Percentiles rank a stretch among this genome's conserved stretches.
These are phyloP conservation scores for Rhagonycha fulva DNA, from an alignment of 2,888 invertebrate species.

Conservation along the genomic window DNA sequence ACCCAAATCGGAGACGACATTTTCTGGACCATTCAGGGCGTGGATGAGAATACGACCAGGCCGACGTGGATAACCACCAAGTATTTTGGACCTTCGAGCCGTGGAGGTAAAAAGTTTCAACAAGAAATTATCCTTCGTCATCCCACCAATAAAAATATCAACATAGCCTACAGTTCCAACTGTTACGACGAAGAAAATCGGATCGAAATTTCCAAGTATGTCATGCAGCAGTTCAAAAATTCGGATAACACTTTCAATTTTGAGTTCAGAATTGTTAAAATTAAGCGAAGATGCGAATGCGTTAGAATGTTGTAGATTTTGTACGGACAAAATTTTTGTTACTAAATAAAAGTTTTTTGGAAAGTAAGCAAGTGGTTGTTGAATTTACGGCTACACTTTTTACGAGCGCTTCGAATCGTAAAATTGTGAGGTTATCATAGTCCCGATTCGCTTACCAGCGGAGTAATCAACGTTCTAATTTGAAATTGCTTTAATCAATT, in stretches of 20 bases:
- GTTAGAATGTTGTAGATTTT: conserved; percentile 12
- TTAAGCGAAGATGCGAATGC: conserved; percentile 41
- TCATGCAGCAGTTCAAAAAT: conserved; percentile 48
- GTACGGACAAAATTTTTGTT: background rate
- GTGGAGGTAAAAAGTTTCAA: conserved; percentile 43
- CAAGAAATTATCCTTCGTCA: conserved; percentile 50
- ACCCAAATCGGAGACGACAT: conserved; percentile 49
- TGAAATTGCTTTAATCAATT: background rate
- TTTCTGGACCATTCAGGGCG: conserved; percentile 53
- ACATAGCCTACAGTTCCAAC: conserved; percentile 47
- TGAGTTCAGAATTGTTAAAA: conserved; percentile 46
- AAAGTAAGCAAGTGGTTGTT: background rate
- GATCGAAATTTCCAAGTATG: conserved; percentile 47
- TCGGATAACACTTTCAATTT: conserved; percentile 48
- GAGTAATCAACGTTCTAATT: background rate
- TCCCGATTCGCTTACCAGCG: background rate
- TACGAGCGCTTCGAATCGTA: background rate
- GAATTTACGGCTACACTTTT: background rate
- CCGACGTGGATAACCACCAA: conserved; percentile 49
- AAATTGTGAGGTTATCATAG: background rate
- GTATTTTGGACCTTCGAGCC: conserved; percentile 47
- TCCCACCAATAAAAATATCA: conserved; percentile 48
- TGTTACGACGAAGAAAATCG: conserved; percentile 47
- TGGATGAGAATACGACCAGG: conserved; percentile 43
- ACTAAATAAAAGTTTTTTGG: background rate